Conservation (phyloP, 2,888 invertebrate genomes). For the Xestia ashworthii region DNA sequence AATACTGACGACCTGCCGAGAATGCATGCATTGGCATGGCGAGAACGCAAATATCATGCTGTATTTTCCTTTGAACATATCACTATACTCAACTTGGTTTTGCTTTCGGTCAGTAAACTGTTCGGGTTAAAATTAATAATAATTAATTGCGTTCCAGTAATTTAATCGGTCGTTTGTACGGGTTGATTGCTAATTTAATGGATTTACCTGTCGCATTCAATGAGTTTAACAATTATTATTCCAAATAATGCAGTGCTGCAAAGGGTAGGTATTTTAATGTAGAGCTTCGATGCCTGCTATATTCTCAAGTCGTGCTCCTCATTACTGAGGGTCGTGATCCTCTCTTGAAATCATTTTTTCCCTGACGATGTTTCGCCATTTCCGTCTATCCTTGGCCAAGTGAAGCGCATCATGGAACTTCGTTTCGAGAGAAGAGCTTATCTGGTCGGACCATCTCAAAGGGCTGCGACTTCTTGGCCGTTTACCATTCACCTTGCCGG, state of each 20-base stretch:
- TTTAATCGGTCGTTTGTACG: slow-evolving; percentile 7
- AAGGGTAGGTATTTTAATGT: not conserved
- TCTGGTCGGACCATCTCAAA: too few species aligned
- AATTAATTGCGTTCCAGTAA: slow-evolving; percentile 25
- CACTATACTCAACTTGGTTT: not conserved
- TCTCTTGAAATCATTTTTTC: too few species aligned
- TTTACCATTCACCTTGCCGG: too few species aligned
- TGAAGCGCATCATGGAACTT: too few species aligned
- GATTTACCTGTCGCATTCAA: too few species aligned
- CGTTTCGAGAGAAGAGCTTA: too few species aligned
- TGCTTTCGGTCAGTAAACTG: not conserved
- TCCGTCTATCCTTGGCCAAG: too few species aligned
- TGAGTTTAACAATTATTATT: not conserved
- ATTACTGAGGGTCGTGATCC: too few species aligned
- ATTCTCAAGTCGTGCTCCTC: too few species aligned
- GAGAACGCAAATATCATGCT: not conserved
- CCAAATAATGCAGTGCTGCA: not conserved
- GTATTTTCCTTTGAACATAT: slow-evolving; percentile 1
- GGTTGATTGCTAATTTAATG: not conserved
- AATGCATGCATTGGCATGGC: too few species aligned
- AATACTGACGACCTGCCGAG: not conserved
- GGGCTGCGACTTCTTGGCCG: too few species aligned
- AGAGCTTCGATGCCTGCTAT: not conserved
- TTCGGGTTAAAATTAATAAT: not conserved
- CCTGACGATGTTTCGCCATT: too few species aligned